These are phyloP conservation scores for Synanceia verrucosa DNA, from an alignment of 2,797 vertebrate species.

Conservation along the genomic window DNA sequence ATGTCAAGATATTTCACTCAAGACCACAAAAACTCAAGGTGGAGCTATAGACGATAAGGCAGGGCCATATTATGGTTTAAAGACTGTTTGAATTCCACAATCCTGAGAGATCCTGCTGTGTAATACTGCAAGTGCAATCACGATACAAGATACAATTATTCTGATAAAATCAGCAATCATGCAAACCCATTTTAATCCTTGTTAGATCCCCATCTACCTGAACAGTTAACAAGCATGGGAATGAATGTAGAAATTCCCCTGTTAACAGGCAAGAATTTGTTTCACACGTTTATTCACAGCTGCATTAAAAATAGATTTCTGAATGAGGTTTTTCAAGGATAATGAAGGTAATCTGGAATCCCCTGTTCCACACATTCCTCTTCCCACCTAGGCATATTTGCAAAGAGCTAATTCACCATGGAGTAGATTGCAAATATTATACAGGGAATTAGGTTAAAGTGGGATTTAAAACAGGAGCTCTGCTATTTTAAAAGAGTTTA, in stretches of 20 bases:
- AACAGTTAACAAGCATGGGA: constrained; percentile 33
- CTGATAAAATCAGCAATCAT: constrained; percentile 17
- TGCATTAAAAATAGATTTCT: constrained; percentile 51
- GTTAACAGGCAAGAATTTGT: constrained; percentile 23
- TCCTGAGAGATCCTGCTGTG: background rate
- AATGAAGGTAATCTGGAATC: constrained; percentile 54
- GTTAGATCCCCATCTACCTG: constrained; percentile 51
- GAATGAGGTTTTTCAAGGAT: constrained; percentile 50
- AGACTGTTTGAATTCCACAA: constrained; percentile 7
- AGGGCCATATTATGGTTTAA: background rate
- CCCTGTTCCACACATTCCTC: constrained; percentile 23
- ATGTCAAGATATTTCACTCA: background rate
- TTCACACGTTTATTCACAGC: constrained; percentile 40
- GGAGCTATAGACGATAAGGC: no score
- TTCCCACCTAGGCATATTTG: constrained; percentile 38
- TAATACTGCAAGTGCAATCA: background rate
- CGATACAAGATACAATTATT: constrained; percentile 5
- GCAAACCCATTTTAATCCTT: constrained; percentile 41
- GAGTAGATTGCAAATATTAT: constrained; percentile 39
- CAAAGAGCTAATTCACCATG: constrained; percentile 42
- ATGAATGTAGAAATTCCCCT: constrained; percentile 42
- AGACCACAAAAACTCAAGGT: background rate
- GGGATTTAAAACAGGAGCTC: constrained; percentile 16
- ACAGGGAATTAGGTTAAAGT: constrained; percentile 32
- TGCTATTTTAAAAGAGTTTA: constrained; percentile 7